Percentiles rank a stretch among this genome's conserved stretches.
These are phyloP conservation scores for Spodoptera picta DNA, from an alignment of 2,888 invertebrate species.

Conservation along the genomic window DNA sequence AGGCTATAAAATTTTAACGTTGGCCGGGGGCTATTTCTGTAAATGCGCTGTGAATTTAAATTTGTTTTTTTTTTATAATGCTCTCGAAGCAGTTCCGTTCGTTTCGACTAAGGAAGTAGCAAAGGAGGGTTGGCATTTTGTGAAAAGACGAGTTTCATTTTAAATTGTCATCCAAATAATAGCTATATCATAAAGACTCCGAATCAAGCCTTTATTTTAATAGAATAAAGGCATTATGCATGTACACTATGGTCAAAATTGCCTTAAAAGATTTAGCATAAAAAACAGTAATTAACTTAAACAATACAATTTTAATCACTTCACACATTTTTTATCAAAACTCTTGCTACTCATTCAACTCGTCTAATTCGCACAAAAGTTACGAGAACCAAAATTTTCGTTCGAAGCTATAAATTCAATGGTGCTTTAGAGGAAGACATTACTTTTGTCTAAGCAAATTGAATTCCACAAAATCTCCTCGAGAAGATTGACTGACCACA, in stretches of 20 bases:
- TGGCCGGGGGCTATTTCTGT: conserved; percentile 63
- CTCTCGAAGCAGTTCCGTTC: conserved; percentile 59
- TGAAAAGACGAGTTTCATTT: conserved; percentile 35
- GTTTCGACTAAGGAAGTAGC: conserved; percentile 54
- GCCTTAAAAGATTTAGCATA: too few species aligned
- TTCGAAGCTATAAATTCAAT: conserved; percentile 63
- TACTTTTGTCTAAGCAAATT: conserved; percentile 85
- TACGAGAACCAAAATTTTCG: conserved; percentile 50
- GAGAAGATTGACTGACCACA: conserved; percentile 86
- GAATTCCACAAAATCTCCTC: conserved; percentile 80
- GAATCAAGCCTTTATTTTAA: too few species aligned
- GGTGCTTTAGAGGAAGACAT: conserved; percentile 71
- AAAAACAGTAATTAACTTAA: too few species aligned
- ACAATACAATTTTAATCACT: too few species aligned
- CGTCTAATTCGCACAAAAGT: conserved; percentile 21
- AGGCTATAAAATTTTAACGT: conserved; percentile 72
- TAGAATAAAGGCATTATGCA: too few species aligned
- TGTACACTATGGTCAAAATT: too few species aligned
- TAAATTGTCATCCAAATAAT: too few species aligned
- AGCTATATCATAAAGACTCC: too few species aligned
- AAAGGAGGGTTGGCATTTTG: conserved; percentile 17
- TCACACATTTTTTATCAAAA: too few species aligned
- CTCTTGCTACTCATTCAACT: conserved; percentile 9
- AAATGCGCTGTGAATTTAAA: conserved; percentile 68
- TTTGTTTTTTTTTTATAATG: conserved; percentile 63